These are phyloP conservation scores for Lasioglossum villosulum DNA, from an alignment of 2,888 invertebrate species.

Conservation along the genomic window DNA sequence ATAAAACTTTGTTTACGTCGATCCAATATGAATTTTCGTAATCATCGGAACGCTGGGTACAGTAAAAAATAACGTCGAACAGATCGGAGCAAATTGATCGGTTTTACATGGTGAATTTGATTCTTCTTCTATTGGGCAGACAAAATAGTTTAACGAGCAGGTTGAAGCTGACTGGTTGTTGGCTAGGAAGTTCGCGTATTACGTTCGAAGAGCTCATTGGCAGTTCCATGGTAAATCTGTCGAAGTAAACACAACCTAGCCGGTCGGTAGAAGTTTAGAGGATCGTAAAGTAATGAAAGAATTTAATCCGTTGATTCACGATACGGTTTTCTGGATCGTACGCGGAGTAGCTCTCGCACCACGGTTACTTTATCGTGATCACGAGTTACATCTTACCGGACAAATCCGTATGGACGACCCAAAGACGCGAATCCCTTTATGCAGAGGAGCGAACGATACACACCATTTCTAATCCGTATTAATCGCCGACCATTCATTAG, in stretches of 20 bases:
- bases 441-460: conserved; percentile 44
- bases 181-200: background rate
- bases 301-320: background rate
- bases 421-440: conserved; percentile 21
- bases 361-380: conserved; percentile 1
- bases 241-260: background rate
- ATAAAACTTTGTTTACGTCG: background rate
- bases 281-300: background rate
- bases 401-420: conserved; percentile 17
- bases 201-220: background rate
- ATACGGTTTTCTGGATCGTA: no score
- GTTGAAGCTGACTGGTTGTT: background rate
- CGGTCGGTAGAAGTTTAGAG: background rate
- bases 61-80: background rate
- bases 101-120: background rate
- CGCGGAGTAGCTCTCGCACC: no score
- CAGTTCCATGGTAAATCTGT: background rate
- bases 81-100: background rate
- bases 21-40: background rate
- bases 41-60: background rate
- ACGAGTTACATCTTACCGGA: background rate
- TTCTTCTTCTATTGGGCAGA: background rate
- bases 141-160: background rate
- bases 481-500: conserved; percentile 70
- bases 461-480: conserved; percentile 66